Base-by-base conservation (phyloP, 1,140 invertebrate genomes). In the Ooceraea biroi region DNA sequence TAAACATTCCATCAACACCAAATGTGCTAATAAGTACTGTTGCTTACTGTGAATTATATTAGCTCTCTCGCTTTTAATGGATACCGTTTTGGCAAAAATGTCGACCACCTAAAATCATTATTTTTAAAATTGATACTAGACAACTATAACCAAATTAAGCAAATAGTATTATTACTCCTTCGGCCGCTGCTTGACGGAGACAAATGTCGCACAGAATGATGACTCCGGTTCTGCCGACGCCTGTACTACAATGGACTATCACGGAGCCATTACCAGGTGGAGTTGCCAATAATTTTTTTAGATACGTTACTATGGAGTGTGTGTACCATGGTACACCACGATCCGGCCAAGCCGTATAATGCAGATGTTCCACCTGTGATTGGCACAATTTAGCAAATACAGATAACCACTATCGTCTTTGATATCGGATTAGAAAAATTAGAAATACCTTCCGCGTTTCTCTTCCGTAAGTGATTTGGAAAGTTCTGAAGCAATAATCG, bases 281-380 rank as follows among this genome's bases (percentile, higher is more conserved):
- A 89, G 96, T 96, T 46, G 95, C 94, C 19, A 84, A 95, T 85
- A 86, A 94, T 95, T 92, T 96, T 95, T 87, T 96, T 90, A 97
- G 92, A 89, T 97, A 96, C 2, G 96, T 95, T 5, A 96, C 96
- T 36, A 97, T 95, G 0, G 96, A 96, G n/a, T 97, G 94, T 1
- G 96, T 96, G 89, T 96, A 96, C 63, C 96, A 95, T 0, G 96
- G 97, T 0, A 97, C 96, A 0, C 98, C 99, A 90, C 99, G 98
- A 93, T 99, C 99, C 0, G 99, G 99, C 99, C 99, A 99, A 11
- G 98, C 98, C 3, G 99, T 99, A 92, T 99, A 99, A 94, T 99
- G 99, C 77, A 99, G 95, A 92, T 99, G 99, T 89, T 98, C 97
- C 12, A 99, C 96, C 95, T 99, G 98, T 95, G 74, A 44, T 50